phyloP scores from a whole-genome alignment of 2,113 vertebrate species.

The Brienomyrus brachyistius region DNA sequence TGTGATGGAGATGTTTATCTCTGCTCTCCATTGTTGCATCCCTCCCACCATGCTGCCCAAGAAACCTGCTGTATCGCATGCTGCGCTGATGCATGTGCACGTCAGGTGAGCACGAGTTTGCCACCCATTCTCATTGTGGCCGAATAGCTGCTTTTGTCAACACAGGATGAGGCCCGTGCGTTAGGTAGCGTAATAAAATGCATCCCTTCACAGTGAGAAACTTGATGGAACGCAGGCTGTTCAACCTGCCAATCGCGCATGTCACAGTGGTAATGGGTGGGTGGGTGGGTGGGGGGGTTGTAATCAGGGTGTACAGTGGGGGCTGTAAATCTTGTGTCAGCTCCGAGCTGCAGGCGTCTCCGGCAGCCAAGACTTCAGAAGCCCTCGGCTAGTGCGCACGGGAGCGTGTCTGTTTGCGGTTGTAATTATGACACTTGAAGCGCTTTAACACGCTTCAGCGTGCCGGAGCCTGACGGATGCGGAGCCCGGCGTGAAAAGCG shows the following conservation, averaged over 20 bases:
- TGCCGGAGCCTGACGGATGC: neutral
- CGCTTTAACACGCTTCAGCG: neutral
- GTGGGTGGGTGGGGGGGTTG: neutral
- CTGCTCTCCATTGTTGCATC: neutral
- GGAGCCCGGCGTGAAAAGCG: neutral
- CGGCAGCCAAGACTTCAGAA: neutral
- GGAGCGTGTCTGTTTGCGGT: neutral
- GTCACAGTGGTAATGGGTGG: neutral
- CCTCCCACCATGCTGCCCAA: neutral
- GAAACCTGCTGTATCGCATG: neutral
- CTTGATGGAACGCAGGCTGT: neutral
- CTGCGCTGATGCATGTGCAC: neutral
- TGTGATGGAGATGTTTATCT: neutral
- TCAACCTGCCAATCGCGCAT: neutral
- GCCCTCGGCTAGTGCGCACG: neutral
- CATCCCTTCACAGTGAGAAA: neutral
- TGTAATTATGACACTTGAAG: neutral
- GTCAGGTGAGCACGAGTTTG: neutral
- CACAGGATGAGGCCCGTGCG: neutral
- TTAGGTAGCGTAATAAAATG: neutral
- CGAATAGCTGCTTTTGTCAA: neutral
- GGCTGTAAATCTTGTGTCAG: neutral
- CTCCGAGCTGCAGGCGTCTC: neutral
- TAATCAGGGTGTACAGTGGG: neutral
- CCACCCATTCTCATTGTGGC: neutral